Conservation (phyloP, 2,113 vertebrate species). For the Corythornis vintsioides region DNA sequence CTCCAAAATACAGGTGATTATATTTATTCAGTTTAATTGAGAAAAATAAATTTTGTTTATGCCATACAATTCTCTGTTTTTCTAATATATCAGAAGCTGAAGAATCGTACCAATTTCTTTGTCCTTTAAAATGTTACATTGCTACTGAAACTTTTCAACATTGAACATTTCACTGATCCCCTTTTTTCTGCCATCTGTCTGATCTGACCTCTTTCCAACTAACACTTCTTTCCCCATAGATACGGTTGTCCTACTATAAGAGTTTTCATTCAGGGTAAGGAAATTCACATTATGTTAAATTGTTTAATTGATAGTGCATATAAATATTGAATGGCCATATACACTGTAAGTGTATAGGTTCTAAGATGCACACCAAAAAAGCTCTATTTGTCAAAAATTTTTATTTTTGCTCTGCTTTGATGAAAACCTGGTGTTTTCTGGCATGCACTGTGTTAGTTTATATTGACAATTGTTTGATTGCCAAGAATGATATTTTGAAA, state of each 20-base stretch:
- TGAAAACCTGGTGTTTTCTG: conserved; percentile 46
- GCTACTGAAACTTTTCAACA: conserved; percentile 73
- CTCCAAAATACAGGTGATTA: background rate
- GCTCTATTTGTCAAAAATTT: background rate
- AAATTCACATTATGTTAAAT: conserved; percentile 66
- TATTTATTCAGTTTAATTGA: background rate
- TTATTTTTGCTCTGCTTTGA: conserved; percentile 16
- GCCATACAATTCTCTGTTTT: background rate
- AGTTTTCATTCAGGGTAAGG: conserved; percentile 87
- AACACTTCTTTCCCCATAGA: conserved; percentile 78
- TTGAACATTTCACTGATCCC: conserved; percentile 77
- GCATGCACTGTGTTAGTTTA: conserved; percentile 50
- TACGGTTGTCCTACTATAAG: conserved; percentile 81
- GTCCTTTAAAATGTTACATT: conserved; percentile 71
- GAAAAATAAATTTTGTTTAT: background rate
- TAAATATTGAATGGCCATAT: conserved; percentile 51
- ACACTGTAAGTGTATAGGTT: conserved; percentile 29
- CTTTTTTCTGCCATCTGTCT: conserved; percentile 88
- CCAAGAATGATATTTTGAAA: conserved; percentile 31
- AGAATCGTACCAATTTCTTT: conserved; percentile 76
- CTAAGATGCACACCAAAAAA: background rate
- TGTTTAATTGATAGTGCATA: conserved; percentile 62
- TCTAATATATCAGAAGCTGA: conserved; percentile 73
- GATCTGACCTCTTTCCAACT: conserved; percentile 85
- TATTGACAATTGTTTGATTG: conserved; percentile 55